Evolutionary conservation across 2,113 vertebrate genomes (phyloP).

Genomic region (Callospermophilus lateralis): DNA sequence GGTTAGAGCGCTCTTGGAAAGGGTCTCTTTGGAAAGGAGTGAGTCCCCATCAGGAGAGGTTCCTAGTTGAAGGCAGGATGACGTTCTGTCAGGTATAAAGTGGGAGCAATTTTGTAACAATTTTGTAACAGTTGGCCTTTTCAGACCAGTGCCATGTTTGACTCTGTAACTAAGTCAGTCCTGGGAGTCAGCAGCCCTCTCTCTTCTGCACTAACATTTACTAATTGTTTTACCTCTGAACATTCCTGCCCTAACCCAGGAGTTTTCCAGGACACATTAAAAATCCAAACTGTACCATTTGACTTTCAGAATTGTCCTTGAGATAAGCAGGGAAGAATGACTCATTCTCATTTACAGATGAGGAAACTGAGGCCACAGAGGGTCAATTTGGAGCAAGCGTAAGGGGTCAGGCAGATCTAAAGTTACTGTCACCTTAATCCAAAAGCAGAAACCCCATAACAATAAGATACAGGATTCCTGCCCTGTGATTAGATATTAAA

Average conservation of each 20-base stretch:
- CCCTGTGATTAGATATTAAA: not conserved
- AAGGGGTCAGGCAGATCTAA: not conserved
- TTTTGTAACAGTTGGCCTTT: not conserved
- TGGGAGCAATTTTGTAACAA: not conserved
- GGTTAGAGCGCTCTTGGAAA: not conserved
- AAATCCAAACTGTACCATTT: too few species aligned
- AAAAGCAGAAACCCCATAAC: not conserved
- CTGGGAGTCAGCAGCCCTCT: not conserved
- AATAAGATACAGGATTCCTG: conserved; percentile 7
- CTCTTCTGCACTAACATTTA: not conserved
- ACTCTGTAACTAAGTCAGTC: not conserved
- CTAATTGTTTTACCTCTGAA: too few species aligned
- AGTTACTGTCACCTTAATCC: not conserved
- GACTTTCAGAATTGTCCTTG: not conserved
- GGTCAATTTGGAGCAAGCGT: not conserved
- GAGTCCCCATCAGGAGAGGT: not conserved
- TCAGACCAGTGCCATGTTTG: not conserved
- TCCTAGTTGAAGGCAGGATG: not conserved
- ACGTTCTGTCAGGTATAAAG: not conserved
- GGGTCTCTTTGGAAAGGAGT: not conserved
- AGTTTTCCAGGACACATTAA: too few species aligned
- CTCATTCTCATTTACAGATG: conserved; percentile 2
- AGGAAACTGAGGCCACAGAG: not conserved
- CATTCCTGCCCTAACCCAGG: too few species aligned
- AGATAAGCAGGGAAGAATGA: not conserved